Evolutionary conservation across 2,888 invertebrate genomes (phyloP), one percentile per base, ranked within the genome.

Genomic region (Salpingus planirostris): DNA sequence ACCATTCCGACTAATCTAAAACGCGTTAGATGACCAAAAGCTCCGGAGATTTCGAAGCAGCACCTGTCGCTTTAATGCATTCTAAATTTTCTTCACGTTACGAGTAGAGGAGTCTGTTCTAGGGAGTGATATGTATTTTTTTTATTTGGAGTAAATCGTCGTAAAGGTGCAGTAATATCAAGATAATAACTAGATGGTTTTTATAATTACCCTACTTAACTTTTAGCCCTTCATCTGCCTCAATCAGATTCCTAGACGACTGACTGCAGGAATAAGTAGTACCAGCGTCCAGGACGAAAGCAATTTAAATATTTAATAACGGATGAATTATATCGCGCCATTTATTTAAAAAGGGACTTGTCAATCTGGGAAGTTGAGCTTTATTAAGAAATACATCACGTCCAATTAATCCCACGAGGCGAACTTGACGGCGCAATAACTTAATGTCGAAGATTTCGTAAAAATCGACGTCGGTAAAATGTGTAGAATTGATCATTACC

Each of bases 161-260:
- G 31, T 24, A 35, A 39, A 39, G 39, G 45, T 43, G 41, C 42
- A 41, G 37, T 38, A 34, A 43, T 44, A 45, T 45, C 45, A 40
- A 45, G 45, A 45, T 45, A 41, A 45, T 43, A 40, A 41, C 26
- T 41, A 28, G 41, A 39, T 38, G 37, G 42, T 36, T 36, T 33
- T 35, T 39, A 39, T 45, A 43, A 45, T 45, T 43, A 43, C 39
- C 38, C 32, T 38, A 41, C 42, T 43, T 41, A 40, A 36, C 36
- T 33, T 29, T 31, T 28, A 21, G 28, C 11, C 21, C 27, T 31
- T 45, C 45, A 45, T 45, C 45, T 45, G 45, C 45, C 31, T 5
- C 18, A 18, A 18, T 18, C 18, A 18, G 34, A 38, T 38, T 38
- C 34, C 31, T 31, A 15, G 8, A 18, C n/a, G n/a, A n/a, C n/a